Conservation (phyloP, 2,113 vertebrate genomes). For the Diadophis punctatus region DNA sequence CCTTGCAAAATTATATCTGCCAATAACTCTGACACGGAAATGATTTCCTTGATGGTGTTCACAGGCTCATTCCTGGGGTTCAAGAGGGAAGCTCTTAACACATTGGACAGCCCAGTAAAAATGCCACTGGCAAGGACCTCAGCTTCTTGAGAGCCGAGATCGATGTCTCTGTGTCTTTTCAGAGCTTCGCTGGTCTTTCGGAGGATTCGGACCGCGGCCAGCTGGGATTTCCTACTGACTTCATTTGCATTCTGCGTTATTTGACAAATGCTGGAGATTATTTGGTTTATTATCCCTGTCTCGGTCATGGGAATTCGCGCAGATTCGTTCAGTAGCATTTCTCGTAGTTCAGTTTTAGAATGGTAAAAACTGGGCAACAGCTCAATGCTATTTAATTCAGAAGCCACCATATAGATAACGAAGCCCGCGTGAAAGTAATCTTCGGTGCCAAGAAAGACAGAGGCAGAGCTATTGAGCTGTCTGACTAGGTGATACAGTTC, state of each 20-base stretch:
- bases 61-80: neutral
- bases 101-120: conserved; percentile 57
- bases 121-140: conserved; percentile 64
- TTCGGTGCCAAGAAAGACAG: conserved; percentile 8
- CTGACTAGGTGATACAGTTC: conserved; percentile 25
- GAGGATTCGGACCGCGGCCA: conserved; percentile 23
- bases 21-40: conserved; percentile 51
- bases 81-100: conserved; percentile 53
- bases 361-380: rapidly evolving
- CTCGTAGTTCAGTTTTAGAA: conserved; percentile 21
- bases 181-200: conserved; percentile 39
- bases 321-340: conserved; percentile 50
- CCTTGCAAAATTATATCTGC: conserved; percentile 46
- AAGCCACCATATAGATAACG: conserved; percentile 53
- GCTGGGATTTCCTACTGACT: conserved; percentile 5
- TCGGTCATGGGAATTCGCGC: conserved; percentile 28
- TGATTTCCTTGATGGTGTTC: neutral
- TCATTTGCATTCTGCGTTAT: conserved; percentile 47
- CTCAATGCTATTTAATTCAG: conserved; percentile 55
- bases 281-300: conserved; percentile 54
- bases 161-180: neutral
- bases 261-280: conserved; percentile 44
- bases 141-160: conserved; percentile 42
- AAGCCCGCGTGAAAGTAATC: conserved; percentile 54
- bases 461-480: rapidly evolving